Evolutionary conservation across 2,888 invertebrate genomes (phyloP), one percentile per base, ranked within the genome.

Genomic region (Metopia argyrocephala): DNA sequence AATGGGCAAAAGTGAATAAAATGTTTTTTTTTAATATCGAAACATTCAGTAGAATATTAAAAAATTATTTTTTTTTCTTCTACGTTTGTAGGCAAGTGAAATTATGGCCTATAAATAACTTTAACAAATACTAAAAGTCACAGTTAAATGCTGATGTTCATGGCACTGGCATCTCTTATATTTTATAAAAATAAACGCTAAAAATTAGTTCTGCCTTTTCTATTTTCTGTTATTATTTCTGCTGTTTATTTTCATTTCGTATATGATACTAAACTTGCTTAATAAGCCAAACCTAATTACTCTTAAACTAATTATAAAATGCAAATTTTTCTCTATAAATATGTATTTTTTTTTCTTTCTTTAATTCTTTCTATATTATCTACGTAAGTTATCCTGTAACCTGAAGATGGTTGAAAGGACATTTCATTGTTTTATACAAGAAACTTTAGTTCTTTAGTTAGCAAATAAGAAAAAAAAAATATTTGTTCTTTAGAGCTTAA

Each of bases 281-380:
- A 71, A 65, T 71, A 65, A 59, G 59, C 9, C 54, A 52, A 66
- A 68, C 54, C 18, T 50, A 59, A 59, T 45, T 38, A 59, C 50
- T 23, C 20, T 65, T 2, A 38, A 78, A n/a, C 62, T 69, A 79
- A 79, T 79, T 79, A 79, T 69, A 79, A 79, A 74, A 79, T 79
- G 79, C 64, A 69, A 79, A 79, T 79, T 65, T 78, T 57, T 62
- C 27, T 3, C 54, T 27, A 27, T 25, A 31, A 57, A 31, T 54
- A n/a, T 4, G 1, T 4, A 45, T 5, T 23, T 6, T 62, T n/a
- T 62, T 7, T 62, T n/a, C n/a, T n/a, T n/a, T n/a, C n/a, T 38
- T 15, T 38, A 38, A 12, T 38, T 38, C 12, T 38, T 38, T 38
- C 15, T 12, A 38, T 38, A n/a, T n/a, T n/a, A n/a, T 27, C n/a